Percentiles rank a stretch among this genome's conserved stretches.
phyloP scores from a whole-genome alignment of 1,140 invertebrate genomes.

The Orchestia grillus region DNA sequence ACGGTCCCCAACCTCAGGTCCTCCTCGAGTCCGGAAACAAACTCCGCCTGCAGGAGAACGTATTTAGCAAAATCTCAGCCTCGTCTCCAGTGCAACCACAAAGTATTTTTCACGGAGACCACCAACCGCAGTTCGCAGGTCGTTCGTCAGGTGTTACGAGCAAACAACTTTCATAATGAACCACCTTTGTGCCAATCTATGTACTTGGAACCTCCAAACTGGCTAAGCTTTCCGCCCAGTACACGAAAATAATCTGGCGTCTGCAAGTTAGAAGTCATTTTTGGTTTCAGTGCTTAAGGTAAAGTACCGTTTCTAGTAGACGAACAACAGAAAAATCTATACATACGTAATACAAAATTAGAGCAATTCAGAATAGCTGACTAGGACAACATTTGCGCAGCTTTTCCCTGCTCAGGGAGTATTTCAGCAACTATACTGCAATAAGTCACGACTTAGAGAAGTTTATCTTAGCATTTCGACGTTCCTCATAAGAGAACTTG shows the following conservation, averaged over 20 bases:
- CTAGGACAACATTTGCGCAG: too few relatives aligned
- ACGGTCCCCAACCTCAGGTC: background rate
- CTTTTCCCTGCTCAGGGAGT: too few relatives aligned
- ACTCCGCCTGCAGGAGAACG: background rate
- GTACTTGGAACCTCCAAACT: background rate
- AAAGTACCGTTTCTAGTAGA: too few relatives aligned
- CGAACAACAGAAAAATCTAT: too few relatives aligned
- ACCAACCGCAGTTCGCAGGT: conserved; percentile 40
- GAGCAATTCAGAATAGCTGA: too few relatives aligned
- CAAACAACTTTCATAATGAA: conserved; percentile 34
- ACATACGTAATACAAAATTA: too few relatives aligned
- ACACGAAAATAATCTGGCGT: background rate
- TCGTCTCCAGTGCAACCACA: conserved; percentile 47
- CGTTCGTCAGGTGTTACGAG: conserved; percentile 17
- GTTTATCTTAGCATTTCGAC: too few relatives aligned
- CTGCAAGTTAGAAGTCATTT: background rate
- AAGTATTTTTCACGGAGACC: conserved; percentile 48
- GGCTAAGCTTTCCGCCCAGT: background rate
- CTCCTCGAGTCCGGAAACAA: conserved; percentile 27
- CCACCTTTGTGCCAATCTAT: background rate
- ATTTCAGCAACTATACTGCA: too few relatives aligned
- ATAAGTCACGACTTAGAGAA: too few relatives aligned
- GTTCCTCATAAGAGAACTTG: too few relatives aligned
- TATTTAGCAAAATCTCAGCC: conserved; percentile 32
- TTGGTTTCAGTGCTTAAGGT: background rate